These are phyloP conservation scores for Spinibarbus caldwelli DNA, from an alignment of 2,797 vertebrate genomes.

Conservation along the genomic window DNA sequence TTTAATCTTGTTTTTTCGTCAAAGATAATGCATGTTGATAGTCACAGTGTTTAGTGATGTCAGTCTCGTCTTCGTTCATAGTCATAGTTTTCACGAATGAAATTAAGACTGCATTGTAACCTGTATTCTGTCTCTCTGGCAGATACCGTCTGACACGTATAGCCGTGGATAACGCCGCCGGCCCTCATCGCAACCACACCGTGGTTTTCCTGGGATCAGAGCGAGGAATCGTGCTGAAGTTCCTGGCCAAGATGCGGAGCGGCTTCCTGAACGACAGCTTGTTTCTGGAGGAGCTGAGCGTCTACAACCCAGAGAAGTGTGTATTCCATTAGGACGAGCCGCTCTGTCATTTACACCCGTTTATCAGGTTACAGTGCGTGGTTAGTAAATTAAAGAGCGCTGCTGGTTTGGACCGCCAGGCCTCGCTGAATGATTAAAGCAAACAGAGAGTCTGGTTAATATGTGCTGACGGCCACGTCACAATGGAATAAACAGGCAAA, in stretches of 20 bases:
- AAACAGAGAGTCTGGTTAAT: conserved; percentile 26
- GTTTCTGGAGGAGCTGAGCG: conserved; percentile 95
- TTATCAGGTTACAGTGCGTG: conserved; percentile 78
- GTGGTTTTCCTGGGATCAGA: conserved; percentile 98
- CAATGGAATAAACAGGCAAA: conserved; percentile 38
- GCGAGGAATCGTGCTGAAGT: conserved; percentile 96
- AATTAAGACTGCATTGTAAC: conserved; percentile 7
- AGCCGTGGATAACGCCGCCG: conserved; percentile 90
- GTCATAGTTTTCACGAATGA: neutral
- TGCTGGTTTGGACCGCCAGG: conserved; percentile 42
- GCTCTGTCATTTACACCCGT: conserved; percentile 81
- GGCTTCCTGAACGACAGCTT: conserved; percentile 95
- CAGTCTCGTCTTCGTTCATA: neutral
- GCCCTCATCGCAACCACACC: conserved; percentile 91
- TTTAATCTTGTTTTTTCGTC: neutral
- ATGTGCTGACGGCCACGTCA: conserved; percentile 15
- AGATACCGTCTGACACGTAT: conserved; percentile 98
- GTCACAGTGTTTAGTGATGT: neutral
- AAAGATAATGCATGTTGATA: neutral
- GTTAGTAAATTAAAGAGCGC: conserved; percentile 80
- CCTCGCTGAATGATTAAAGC: conserved; percentile 52
- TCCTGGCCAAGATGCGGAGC: conserved; percentile 91
- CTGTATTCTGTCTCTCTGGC: conserved; percentile 16
- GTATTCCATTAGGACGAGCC: conserved; percentile 74
- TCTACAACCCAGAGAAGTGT: conserved; percentile 97